Percentiles rank a stretch among this genome's conserved stretches.
Conservation (phyloP, 2,888 invertebrate genomes). For the Thereva unica region DNA sequence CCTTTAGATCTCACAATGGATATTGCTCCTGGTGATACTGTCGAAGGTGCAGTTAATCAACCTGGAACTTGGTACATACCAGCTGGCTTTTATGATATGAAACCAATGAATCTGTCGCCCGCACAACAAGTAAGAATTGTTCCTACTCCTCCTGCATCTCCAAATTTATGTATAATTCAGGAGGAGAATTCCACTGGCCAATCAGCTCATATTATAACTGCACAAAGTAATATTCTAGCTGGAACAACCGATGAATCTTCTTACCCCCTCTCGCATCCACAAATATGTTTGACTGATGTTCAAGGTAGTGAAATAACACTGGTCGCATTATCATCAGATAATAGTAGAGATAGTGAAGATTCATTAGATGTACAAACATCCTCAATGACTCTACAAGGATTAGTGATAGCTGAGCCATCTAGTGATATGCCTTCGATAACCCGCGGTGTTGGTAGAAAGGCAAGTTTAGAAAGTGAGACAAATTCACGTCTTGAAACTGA, state of each 20-base stretch:
- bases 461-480: constrained; percentile 66
- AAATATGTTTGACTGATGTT: constrained; percentile 91
- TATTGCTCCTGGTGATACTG: constrained; percentile 47
- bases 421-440: constrained; percentile 81
- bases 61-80: constrained; percentile 52
- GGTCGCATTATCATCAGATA: constrained; percentile 74
- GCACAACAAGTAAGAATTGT: constrained; percentile 56
- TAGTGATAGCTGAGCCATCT: constrained; percentile 74
- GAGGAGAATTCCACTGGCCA: constrained; percentile 67
- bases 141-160: constrained; percentile 57
- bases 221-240: constrained; percentile 13
- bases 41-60: constrained; percentile 10
- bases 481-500: constrained; percentile 43
- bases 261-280: constrained; percentile 66
- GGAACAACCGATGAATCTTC: constrained; percentile 42
- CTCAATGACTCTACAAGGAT: constrained; percentile 57
- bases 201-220: constrained; percentile 54
- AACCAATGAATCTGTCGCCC: constrained; percentile 56
- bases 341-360: constrained; percentile 73
- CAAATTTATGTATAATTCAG: constrained; percentile 75
- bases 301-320: constrained; percentile 82
- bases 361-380: constrained; percentile 65
- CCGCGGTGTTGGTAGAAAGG: constrained; percentile 73
- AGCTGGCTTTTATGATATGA: constrained; percentile 54
- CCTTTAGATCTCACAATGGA: constrained; percentile 58